Base-by-base conservation (phyloP, 2,797 vertebrate species). In the Lagocephalus sceleratus region DNA sequence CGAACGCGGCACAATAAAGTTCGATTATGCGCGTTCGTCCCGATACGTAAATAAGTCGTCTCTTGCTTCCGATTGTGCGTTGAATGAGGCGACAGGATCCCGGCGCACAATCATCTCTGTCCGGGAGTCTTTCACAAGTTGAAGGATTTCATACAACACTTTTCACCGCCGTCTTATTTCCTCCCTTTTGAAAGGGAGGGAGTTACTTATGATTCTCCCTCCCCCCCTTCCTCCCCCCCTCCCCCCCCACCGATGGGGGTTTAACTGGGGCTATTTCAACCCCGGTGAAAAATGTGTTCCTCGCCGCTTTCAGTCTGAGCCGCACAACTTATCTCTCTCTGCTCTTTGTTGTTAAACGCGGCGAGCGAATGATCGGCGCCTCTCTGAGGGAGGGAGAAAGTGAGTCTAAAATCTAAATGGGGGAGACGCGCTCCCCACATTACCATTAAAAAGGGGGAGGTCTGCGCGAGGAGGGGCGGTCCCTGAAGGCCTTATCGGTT, bases 241-340 rank as follows among this genome's bases (percentile, higher is more conserved):
- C 14, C 5, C 17, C 49, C 0, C 32, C 54, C 26, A 22, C 67
- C 54, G 17, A 71, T 38, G 47, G 2, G 59, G 81, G 65, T 87
- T 87, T 85, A 85, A 82, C 82, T 82, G 47, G 51, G 79, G 62
- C 79, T 79, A 85, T 85, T 87, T 83, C 79, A 78, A 80, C 79
- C 52, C 35, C 5, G 15, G 50, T 75, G 68, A 78, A 76, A 46
- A 87, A 85, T 84, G 84, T 78, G 78, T 85, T 86, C 81, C 65
- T 47, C 35, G 78, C 79, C 76, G 77, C 83, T 84, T 87, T 85
- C 79, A 85, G 79, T 66, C 76, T 76, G 80, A 84, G 84, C 81
- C 56, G 78, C 81, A 79, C 80, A 87, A 87, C 79, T 86, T 87
- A 88, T 87, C 85, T 82, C 71, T 68, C 62, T 66, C 71, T 74